Conservation (phyloP, 2,888 invertebrate genomes). For the Suillia variegata region DNA sequence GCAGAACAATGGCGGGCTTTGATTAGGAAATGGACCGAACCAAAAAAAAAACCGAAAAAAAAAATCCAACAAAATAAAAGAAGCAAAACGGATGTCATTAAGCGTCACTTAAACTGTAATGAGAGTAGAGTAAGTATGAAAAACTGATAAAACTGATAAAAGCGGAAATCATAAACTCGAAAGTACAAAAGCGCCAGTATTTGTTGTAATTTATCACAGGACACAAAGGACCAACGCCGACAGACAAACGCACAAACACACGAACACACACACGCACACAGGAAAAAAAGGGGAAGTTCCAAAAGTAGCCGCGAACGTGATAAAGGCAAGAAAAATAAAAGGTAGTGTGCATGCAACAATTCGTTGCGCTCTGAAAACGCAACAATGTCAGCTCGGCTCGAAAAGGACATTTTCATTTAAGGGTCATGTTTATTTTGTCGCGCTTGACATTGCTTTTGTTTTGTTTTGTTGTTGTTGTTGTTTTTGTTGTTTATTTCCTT, state of each 20-base stretch:
- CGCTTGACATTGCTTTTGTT: background rate
- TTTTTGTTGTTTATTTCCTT: too few species aligned
- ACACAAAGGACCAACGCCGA: conserved; percentile 24
- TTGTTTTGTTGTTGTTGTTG: background rate
- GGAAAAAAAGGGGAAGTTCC: too few species aligned
- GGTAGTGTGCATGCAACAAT: conserved; percentile 22
- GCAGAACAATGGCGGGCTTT: conserved; percentile 40
- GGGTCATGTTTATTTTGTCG: conserved; percentile 35
- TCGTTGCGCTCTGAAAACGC: conserved; percentile 39
- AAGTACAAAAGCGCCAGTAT: conserved; percentile 29
- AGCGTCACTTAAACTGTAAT: conserved; percentile 39
- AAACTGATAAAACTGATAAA: conserved; percentile 13
- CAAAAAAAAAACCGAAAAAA: conserved; percentile 26
- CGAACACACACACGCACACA: too few species aligned
- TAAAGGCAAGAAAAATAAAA: background rate
- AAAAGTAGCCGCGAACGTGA: background rate
- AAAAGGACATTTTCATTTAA: background rate
- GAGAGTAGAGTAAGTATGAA: conserved; percentile 9
- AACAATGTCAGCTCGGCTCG: too few species aligned
- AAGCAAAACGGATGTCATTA: conserved; percentile 49
- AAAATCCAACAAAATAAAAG: conserved; percentile 5
- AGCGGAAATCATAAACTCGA: conserved; percentile 36
- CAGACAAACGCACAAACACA: background rate
- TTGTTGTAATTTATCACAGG: conserved; percentile 17
- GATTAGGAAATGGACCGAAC: conserved; percentile 55